These are phyloP conservation scores for Chionodraco myersi DNA, from an alignment of 2,113 vertebrate genomes.

Conservation along the genomic window DNA sequence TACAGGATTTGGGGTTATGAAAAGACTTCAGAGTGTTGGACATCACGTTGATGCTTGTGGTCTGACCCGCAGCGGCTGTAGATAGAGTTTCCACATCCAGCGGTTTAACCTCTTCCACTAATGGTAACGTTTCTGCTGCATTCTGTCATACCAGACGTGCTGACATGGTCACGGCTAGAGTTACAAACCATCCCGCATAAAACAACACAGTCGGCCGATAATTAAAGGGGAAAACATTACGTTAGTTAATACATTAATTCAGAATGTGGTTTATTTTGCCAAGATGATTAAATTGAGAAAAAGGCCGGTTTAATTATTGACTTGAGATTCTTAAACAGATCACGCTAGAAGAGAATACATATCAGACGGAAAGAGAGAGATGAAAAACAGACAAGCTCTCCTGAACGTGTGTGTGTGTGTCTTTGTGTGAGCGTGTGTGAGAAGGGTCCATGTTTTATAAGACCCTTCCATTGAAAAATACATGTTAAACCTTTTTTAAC, in stretches of 20 bases:
- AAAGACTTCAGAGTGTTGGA: neutral
- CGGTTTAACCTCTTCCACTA: constrained; percentile 52
- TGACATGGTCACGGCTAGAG: constrained; percentile 33
- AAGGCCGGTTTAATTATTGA: constrained; percentile 13
- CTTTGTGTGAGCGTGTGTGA: neutral
- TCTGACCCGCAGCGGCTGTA: constrained; percentile 38
- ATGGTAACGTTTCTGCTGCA: constrained; percentile 41
- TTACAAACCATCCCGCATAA: constrained; percentile 33
- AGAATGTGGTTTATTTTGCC: constrained; percentile 34
- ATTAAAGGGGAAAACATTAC: constrained; percentile 1
- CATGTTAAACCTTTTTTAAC: too few species aligned
- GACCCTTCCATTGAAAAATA: too few species aligned
- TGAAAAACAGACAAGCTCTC: constrained; percentile 7
- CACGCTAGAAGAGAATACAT: constrained; percentile 2
- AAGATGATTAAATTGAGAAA: constrained; percentile 21
- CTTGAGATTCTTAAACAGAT: constrained; percentile 17
- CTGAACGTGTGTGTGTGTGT: neutral
- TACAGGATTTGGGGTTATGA: constrained; percentile 12
- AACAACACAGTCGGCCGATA: constrained; percentile 34
- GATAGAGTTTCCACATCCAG: constrained; percentile 48
- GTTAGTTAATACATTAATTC: constrained; percentile 26
- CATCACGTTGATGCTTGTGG: constrained; percentile 27
- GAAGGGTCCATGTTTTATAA: neutral
- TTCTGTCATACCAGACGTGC: constrained; percentile 42
- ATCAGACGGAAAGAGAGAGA: neutral